Base-by-base conservation (phyloP, 1,140 invertebrate species). In the Monochamus saltuarius region DNA sequence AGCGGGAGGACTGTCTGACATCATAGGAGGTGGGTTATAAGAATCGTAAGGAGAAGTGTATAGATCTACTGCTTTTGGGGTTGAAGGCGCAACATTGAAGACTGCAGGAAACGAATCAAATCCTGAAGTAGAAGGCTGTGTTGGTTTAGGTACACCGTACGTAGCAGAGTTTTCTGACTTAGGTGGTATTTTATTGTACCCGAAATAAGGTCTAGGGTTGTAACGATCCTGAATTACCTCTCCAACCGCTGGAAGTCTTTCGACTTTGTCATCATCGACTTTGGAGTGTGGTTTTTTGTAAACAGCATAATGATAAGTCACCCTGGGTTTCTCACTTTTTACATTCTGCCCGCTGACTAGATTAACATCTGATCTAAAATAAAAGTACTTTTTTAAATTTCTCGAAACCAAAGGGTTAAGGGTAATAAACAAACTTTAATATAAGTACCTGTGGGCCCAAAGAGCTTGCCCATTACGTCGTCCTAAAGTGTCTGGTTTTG, bases 171-270 rank as follows among this genome's bases (percentile, higher is more conserved):
- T 14, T 13, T 36, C 34, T n/a, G 42, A 22, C 37, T 54, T 54
- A 13, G 53, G 36, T 35, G 54, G 47, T 35, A 58, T 65, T 16
- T 62, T 53, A 45, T 51, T 51, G 37, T 71, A 73, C n/a, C 59
- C 61, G 35, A 75, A 73, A 36, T 67, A 72, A 16, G 73, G 73
- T 42, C 59, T 65, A n/a, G 69, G 63, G 36, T 75, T 70, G 43
- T 71, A 73, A 11, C 72, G 58, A 47, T 73, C 72, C 61, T 75
- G 72, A 13, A 72, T 69, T 16, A 74, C 71, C 63, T 73, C 73
- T 11, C 73, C 73, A 60, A 69, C 67, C 35, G 55, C 70, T n/a
- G 73, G 73, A 35, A 69, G 49, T 37, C 56, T 39, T 56, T 74
- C 71, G 0, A 36, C 49, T 52, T 64, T 56, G 6, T 49, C 46